Evolutionary conservation across 2,797 vertebrate genomes (phyloP), one percentile per base, ranked within the genome.

Genomic region (Gouania willdenowi): DNA sequence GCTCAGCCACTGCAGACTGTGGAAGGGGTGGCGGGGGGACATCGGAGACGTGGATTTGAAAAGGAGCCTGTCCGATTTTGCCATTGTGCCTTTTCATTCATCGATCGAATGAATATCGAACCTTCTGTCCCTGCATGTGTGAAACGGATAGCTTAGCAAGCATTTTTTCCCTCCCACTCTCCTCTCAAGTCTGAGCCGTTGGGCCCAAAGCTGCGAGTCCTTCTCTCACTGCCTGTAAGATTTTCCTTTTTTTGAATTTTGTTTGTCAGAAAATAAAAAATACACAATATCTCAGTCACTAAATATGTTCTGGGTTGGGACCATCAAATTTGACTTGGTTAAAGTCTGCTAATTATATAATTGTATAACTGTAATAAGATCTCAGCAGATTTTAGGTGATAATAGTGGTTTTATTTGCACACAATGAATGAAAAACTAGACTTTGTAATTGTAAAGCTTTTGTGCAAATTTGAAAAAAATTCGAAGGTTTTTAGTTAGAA

Each of bases 81-180:
- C 93, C 92, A 94, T 96, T 97, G 95, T 97, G 94, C 92, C 93
- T 94, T 95, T 96, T 92, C 93, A 97, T 94, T 93, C 93, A 97
- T 97, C 93, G 94, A 97, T 98, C 92, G 92, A 95, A 93, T 95
- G 94, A 94, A 93, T 97, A 97, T 97, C 93, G 93, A 97, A 95
- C 93, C 93, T 94, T 94, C 94, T 96, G 94, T 95, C 92, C 87
- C 92, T 89, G 93, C 87, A 89, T 94, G 91, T 94, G 93, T 94
- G 94, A 97, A 95, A 94, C 87, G 89, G 92, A 97, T 94, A 94
- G 92, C 93, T 95, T 93, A 96, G 93, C 92, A 90, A 95, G 93
- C 93, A 92, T 87, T 93, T 93, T 75, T 72, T 46, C 5, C 15
- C 36, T 60, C 36, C n/a, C n/a, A n/a, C 61, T 56, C 47, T 57